Conservation (phyloP, 2,888 invertebrate genomes). For the Polyommatus iphigenia region DNA sequence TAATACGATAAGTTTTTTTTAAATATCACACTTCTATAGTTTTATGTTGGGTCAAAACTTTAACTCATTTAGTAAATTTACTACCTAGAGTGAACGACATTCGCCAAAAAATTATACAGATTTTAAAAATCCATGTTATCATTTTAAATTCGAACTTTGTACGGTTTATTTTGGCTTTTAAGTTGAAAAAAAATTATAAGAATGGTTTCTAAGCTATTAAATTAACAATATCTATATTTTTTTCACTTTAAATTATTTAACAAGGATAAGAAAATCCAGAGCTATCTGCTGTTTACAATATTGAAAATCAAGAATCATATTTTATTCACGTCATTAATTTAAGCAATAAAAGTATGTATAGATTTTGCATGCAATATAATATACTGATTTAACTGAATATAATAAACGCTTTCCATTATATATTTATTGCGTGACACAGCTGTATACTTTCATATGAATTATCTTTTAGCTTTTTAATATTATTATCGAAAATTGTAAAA, state of each 20-base stretch:
- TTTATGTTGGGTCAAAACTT: not conserved
- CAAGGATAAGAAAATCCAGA: not conserved
- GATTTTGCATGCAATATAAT: not conserved
- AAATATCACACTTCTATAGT: not conserved
- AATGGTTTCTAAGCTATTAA: too few relatives aligned
- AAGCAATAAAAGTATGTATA: conserved; percentile 1
- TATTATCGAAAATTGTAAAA: not conserved
- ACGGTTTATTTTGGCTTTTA: too few relatives aligned
- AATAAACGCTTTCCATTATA: not conserved
- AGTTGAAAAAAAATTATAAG: too few relatives aligned
- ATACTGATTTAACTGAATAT: not conserved
- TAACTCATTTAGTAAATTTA: not conserved
- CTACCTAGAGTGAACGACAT: too few relatives aligned
- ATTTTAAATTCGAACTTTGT: too few relatives aligned
- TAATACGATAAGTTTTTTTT: conserved; percentile 33
- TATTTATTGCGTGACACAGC: not conserved
- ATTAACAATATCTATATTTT: too few relatives aligned
- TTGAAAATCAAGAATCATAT: not conserved
- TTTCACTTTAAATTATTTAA: not conserved
- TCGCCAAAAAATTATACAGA: too few relatives aligned
- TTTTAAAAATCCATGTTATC: too few relatives aligned
- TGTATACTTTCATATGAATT: conserved; percentile 11
- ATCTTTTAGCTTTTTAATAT: not conserved
- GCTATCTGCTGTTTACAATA: not conserved
- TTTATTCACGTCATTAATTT: not conserved